A percentile compares a stretch with the other conserved stretches of the same genome.
phyloP scores from a whole-genome alignment of 2,888 invertebrate genomes.

The Spisula solida region DNA sequence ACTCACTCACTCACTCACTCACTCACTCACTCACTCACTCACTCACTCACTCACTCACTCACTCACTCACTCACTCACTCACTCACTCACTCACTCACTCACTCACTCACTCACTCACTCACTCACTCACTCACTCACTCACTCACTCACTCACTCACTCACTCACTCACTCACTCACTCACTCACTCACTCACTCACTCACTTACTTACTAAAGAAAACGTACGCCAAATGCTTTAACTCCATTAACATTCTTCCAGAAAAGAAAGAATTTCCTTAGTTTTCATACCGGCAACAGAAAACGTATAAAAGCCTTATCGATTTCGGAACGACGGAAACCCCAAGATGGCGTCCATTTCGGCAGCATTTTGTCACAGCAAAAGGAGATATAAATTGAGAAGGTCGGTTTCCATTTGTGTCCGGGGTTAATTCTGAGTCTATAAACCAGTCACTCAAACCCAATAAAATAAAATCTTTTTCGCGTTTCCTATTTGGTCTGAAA shows the following conservation, averaged over 20 bases:
- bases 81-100: too few relatives aligned
- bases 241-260: background rate
- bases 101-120: too few relatives aligned
- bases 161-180: too few relatives aligned
- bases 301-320: conserved; percentile 23
- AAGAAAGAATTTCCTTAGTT: background rate
- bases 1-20: too few relatives aligned
- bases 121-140: too few relatives aligned
- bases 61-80: too few relatives aligned
- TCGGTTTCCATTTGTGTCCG: conserved; percentile 41
- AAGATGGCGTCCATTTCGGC: conserved; percentile 28
- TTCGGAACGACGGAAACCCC: conserved; percentile 20
- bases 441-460: conserved; percentile 58
- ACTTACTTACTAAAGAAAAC: too few relatives aligned
- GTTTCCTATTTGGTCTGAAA: conserved; percentile 51
- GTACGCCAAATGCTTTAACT: background rate
- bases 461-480: conserved; percentile 58
- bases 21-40: too few relatives aligned
- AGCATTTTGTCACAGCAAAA: background rate
- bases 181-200: too few relatives aligned
- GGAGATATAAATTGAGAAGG: conserved; percentile 38
- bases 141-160: too few relatives aligned
- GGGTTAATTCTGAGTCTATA: conserved; percentile 59
- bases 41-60: too few relatives aligned
- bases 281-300: background rate